phyloP scores from a whole-genome alignment of 2,797 vertebrate genomes.

The Alcedo quadribrachys region DNA sequence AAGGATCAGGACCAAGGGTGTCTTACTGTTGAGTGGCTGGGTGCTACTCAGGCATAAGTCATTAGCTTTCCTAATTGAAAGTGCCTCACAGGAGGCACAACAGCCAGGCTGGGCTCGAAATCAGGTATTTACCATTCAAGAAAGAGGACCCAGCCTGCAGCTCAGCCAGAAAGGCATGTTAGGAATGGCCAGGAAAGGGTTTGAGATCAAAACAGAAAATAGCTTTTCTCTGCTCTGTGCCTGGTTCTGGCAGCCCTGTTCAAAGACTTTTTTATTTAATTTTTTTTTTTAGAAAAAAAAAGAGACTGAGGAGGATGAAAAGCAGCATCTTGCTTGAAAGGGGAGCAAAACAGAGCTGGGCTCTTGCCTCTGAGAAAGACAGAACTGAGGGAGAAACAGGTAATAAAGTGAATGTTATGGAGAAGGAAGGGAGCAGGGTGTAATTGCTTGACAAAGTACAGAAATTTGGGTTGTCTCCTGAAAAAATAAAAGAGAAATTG shows the following conservation, averaged over 20 bases:
- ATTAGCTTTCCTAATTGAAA: neutral
- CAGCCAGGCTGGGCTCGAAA: neutral
- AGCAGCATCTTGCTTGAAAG: neutral
- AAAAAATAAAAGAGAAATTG: neutral
- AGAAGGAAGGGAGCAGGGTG: neutral
- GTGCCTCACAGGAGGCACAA: neutral
- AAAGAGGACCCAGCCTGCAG: neutral
- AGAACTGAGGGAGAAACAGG: neutral
- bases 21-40: neutral
- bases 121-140: neutral
- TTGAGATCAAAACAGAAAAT: neutral
- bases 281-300: neutral
- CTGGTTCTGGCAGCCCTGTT: neutral
- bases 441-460: neutral
- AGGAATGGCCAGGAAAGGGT: neutral
- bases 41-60: neutral
- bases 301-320: neutral
- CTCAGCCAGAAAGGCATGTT: neutral
- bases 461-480: rapidly evolving
- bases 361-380: neutral
- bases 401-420: rapidly evolving
- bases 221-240: neutral
- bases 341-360: neutral
- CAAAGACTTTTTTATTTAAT: neutral
- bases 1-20: neutral